These are phyloP conservation scores for Acanthurus leucopareius DNA, from an alignment of 2,797 vertebrate species.

Conservation along the genomic window DNA sequence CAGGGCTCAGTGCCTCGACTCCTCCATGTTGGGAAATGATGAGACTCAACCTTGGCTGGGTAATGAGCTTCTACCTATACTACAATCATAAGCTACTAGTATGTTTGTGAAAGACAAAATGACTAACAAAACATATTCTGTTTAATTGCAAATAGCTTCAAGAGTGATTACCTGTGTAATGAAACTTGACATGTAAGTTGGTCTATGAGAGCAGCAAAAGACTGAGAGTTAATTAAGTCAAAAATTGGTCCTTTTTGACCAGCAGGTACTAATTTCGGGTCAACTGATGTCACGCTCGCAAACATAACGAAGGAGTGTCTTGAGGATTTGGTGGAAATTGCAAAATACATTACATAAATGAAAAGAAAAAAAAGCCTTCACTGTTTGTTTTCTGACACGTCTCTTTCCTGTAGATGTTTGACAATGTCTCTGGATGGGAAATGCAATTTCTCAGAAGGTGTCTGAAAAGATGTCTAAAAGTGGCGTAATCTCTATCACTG, in stretches of 20 bases:
- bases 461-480: slow-evolving; percentile 19
- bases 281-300: slow-evolving; percentile 17
- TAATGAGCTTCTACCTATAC: slow-evolving; percentile 38
- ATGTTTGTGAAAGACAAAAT: slow-evolving; percentile 34
- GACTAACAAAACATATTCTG: slow-evolving; percentile 35
- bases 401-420: not conserved
- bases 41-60: slow-evolving; percentile 32
- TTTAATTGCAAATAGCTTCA: slow-evolving; percentile 35
- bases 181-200: slow-evolving; percentile 43
- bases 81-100: slow-evolving; percentile 7
- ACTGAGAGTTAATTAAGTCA: slow-evolving; percentile 10
- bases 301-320: slow-evolving; percentile 3
- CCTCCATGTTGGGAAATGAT: slow-evolving; percentile 36
- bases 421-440: not conserved
- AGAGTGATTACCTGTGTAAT: slow-evolving; percentile 64
- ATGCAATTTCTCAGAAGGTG: too few species aligned
- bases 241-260: slow-evolving; percentile 26
- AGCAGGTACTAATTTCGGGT: slow-evolving; percentile 21
- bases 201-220: slow-evolving; percentile 18
- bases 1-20: slow-evolving; percentile 7
- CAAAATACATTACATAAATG: slow-evolving; percentile 3
- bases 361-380: not conserved
- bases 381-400: not conserved
- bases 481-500: not conserved
- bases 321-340: slow-evolving; percentile 7